Base-by-base conservation (phyloP, 2,888 invertebrate genomes). In the Drosophila emarginata region DNA sequence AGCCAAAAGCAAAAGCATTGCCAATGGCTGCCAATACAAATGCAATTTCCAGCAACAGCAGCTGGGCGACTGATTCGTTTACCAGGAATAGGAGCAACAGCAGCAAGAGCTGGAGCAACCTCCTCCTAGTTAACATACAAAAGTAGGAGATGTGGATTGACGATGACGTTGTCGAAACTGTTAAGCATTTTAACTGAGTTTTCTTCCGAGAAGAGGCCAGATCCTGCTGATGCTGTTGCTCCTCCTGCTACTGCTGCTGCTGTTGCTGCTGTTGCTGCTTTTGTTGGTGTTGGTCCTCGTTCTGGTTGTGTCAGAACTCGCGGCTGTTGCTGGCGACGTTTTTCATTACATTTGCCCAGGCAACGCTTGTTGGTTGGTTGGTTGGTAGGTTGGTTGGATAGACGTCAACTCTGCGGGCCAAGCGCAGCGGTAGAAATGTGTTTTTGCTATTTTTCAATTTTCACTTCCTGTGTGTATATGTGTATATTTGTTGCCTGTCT, bases 21-120 rank as follows among this genome's bases (percentile, higher is more conserved):
- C 75, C 77, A 82, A 74, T 74, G 79, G 75, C 78, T 80, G 87
- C 79, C 84, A 84, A 86, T 84, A 84, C 86, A 83, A 84, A 84
- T 84, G 84, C 84, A 84, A 84, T 84, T 84, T 84, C 75, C 78
- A 84, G 72, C 63, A 80, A 83, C 53, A 54, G 81, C 84, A 86
- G 84, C 79, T 86, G 84, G 86, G 86, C 78, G 86, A 68, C 77
- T 81, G 84, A 84, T 84, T 84, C 84, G 84, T 86, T 84, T 84
- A 86, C 75, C 72, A 65, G 70, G 45, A 32, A 39, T 12, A 45
- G 32, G 54, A 36, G 7, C 37, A 15, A 26, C 21, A 5, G 45
- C 23, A 39, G 32, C 11, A 11, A 15, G 40, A 12, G 39, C n/a
- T 12, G 21, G 23, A 56, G 56, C 36, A 70, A 68, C 68, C 62